phyloP scores from a whole-genome alignment of 2,888 invertebrate genomes.

The Automeris io region DNA sequence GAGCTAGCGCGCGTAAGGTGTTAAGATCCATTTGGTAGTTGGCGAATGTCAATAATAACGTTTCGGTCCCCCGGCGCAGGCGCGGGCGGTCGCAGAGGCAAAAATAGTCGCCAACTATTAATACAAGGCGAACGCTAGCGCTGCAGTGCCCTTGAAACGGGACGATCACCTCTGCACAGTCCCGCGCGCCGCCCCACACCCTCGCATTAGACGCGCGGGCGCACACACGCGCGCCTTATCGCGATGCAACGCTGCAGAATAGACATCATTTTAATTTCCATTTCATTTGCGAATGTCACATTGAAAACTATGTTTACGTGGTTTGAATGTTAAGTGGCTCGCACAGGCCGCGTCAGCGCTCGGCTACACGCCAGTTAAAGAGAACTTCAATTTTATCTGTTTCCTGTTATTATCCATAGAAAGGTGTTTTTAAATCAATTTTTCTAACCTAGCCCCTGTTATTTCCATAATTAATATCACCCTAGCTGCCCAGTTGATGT shows the following conservation, averaged over 20 bases:
- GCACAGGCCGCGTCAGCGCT: conserved; percentile 1
- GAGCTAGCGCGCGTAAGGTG: conserved; percentile 36
- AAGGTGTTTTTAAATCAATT: conserved; percentile 1
- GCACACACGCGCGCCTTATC: conserved; percentile 36
- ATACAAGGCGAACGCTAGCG: conserved; percentile 67
- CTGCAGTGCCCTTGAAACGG: conserved; percentile 75
- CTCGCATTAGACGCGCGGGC: conserved; percentile 29
- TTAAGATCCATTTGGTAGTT: conserved; percentile 50
- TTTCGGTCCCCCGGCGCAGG: conserved; percentile 57
- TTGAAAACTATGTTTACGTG: conserved; percentile 37
- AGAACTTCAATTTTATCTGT: background rate
- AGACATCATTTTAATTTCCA: conserved; percentile 64
- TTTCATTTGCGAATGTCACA: conserved; percentile 63
- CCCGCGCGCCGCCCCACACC: conserved; percentile 40
- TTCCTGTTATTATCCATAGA: background rate
- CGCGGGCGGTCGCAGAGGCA: conserved; percentile 44
- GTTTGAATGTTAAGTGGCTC: conserved; percentile 21
- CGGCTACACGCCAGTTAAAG: conserved; percentile 13
- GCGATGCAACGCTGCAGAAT: conserved; percentile 62
- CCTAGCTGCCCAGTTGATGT: background rate
- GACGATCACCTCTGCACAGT: conserved; percentile 70
- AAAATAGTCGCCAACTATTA: conserved; percentile 75
- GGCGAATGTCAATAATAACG: conserved; percentile 75
- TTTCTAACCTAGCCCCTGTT: background rate
- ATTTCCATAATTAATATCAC: background rate